A percentile compares a stretch with the other conserved stretches of the same genome.
Evolutionary conservation across 2,797 vertebrate genomes (phyloP).

Genomic region (Microctenopoma stevenorrisi): DNA sequence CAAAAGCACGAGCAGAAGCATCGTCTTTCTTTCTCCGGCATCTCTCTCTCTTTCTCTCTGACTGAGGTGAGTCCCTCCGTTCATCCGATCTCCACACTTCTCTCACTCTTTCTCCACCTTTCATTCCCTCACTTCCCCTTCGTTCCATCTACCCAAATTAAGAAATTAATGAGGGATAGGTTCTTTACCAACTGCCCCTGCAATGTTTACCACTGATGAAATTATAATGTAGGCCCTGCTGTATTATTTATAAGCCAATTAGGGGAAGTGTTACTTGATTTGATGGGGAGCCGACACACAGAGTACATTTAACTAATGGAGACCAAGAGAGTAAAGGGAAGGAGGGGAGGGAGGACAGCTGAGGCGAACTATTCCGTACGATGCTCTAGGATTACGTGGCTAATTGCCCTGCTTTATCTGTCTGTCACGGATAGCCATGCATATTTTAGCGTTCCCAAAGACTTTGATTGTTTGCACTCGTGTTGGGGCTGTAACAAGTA

Average conservation of each 20-base stretch:
- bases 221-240: conserved; percentile 96
- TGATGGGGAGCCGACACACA: conserved; percentile 99
- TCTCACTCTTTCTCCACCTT: conserved; percentile 71
- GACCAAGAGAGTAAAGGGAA: conserved; percentile 87
- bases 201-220: conserved; percentile 99
- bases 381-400: conserved; percentile 96
- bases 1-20: conserved; percentile 82
- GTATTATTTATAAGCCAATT: conserved; percentile 99
- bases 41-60: conserved; percentile 77
- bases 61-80: conserved; percentile 87
- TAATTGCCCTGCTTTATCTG: conserved; percentile 99
- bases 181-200: conserved; percentile 93
- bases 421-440: conserved; percentile 98
- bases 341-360: conserved; percentile 79
- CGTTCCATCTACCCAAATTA: conserved; percentile 98
- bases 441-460: conserved; percentile 99
- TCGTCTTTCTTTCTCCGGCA: conserved; percentile 70
- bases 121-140: conserved; percentile 79
- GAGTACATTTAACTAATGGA: conserved; percentile 99
- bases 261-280: conserved; percentile 99
- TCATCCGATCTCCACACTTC: conserved; percentile 82
- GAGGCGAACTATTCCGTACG: conserved; percentile 85
- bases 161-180: conserved; percentile 98
- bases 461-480: conserved; percentile 96
- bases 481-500: conserved; percentile 96